A percentile compares a stretch with the other conserved stretches of the same genome.
Conservation (phyloP, 2,113 vertebrate genomes). For the Jaculus jaculus region DNA sequence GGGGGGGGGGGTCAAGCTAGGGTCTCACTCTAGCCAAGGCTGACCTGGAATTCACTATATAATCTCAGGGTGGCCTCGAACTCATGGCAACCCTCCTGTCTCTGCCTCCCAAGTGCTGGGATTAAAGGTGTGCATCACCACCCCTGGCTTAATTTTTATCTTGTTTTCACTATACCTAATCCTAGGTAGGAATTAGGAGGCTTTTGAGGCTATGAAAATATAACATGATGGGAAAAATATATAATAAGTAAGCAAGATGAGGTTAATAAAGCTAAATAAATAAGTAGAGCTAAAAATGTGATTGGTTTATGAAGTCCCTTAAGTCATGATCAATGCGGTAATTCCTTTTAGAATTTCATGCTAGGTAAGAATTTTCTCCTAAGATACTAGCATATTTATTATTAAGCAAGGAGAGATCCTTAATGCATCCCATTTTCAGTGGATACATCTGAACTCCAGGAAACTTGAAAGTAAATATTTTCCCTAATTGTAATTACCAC, state of each 20-base stretch:
- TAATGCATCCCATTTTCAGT: not conserved
- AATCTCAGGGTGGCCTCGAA: too few relatives aligned
- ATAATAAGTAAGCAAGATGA: slow-evolving; percentile 38
- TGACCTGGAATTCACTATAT: too few relatives aligned
- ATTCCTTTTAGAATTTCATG: slow-evolving; percentile 28
- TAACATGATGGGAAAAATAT: not conserved
- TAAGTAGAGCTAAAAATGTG: not conserved
- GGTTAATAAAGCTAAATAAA: slow-evolving; percentile 42
- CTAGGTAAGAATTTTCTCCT: slow-evolving; percentile 10
- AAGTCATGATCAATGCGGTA: slow-evolving; percentile 42
- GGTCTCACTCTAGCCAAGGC: too few relatives aligned
- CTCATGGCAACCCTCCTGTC: too few relatives aligned
- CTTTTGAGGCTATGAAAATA: slow-evolving; percentile 26
- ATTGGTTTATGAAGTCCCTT: not conserved
- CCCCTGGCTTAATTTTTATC: not conserved
- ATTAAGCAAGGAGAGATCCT: slow-evolving; percentile 19
- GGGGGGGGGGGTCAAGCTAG: too few relatives aligned
- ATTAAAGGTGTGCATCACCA: too few relatives aligned
- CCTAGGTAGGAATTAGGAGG: not conserved
- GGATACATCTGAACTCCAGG: not conserved
- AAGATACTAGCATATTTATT: not conserved
- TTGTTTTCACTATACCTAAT: not conserved
- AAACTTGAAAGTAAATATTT: slow-evolving; percentile 39
- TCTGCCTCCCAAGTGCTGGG: too few relatives aligned
- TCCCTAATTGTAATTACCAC: not conserved